These are phyloP conservation scores for Poeciliopsis retropinna DNA, from an alignment of 2,113 vertebrate genomes.

Conservation along the genomic window DNA sequence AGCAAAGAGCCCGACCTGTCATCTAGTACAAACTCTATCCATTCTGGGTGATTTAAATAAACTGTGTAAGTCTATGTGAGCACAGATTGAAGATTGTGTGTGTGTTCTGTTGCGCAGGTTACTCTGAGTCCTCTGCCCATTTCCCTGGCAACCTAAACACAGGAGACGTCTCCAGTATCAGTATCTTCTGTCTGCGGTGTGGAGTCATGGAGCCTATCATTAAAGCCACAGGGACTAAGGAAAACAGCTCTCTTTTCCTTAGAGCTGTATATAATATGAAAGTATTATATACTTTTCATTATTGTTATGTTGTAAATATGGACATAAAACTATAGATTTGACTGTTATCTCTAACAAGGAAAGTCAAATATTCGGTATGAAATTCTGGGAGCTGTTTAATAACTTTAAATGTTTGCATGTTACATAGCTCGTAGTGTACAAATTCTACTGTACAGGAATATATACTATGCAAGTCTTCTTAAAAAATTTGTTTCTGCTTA, in stretches of 20 bases:
- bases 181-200: conserved; percentile 47
- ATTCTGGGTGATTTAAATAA: not conserved
- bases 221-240: conserved; percentile 63
- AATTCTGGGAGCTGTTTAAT: not conserved
- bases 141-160: conserved; percentile 74
- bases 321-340: conserved; percentile 11
- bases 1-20: not conserved
- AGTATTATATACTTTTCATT: conserved; percentile 46
- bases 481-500: not conserved
- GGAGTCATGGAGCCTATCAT: conserved; percentile 63
- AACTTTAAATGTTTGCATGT: not conserved
- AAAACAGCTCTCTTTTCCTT: conserved; percentile 37
- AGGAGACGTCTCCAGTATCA: conserved; percentile 74
- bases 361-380: not conserved
- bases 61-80: not conserved
- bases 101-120: conserved; percentile 48
- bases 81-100: conserved; percentile 5
- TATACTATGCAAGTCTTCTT: not conserved
- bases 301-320: conserved; percentile 26
- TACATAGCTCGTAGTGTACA: not conserved
- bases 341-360: not conserved
- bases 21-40: not conserved
- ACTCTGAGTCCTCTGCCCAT: conserved; percentile 54
- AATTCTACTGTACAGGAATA: not conserved
- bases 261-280: too few species aligned